Base-by-base conservation (phyloP, 2,888 invertebrate genomes). In the Rhamnusium bicolor region DNA sequence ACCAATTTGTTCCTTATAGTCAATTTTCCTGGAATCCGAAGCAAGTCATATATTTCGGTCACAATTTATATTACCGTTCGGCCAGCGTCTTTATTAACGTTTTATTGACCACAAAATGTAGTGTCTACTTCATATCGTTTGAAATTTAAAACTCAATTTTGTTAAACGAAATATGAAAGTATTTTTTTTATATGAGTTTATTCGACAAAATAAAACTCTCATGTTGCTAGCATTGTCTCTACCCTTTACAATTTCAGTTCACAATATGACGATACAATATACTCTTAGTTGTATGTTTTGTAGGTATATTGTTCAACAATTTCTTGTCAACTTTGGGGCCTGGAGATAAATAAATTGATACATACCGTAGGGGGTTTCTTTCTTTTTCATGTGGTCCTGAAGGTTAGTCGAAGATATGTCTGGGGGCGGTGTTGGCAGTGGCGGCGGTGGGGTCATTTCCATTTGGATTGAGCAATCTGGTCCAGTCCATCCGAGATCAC, bases 291-390 rank as follows among this genome's bases (percentile, higher is more conserved):
- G 40, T 40, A n/a, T 40, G 40, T 40, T n/a, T 40, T 40, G 4
- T 1, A n/a, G 2, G 2, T 1, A 12, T 40, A 40, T 40, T 40
- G 40, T 14, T 1, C 12, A 40, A 40, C 10, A 40, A 1, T 40
- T 40, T 40, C 6, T 40, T 40, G 1, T n/a, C n/a, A 40, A 40
- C n/a, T 32, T 32, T 32, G 8, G 32, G 32, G 2, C 32, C 32
- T 40, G 40, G 10, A 40, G 14, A 12, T 40, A 56, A 40, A 24
- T 5, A 54, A 46, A 46, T 18, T 3, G 46, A 63, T 74, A 91
- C 95, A 92, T 94, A 96, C 96, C 96, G 94, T 96, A 96, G 91
- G 95, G 95, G 90, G 95, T 96, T 92, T 95, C 95, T 92, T 95
- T 96, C 89, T 94, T 95, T 88, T 93, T 93, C 94, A 95, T 94